Evolutionary conservation across 2,113 vertebrate species (phyloP).

Genomic region (Chloropsis cyanopogon): DNA sequence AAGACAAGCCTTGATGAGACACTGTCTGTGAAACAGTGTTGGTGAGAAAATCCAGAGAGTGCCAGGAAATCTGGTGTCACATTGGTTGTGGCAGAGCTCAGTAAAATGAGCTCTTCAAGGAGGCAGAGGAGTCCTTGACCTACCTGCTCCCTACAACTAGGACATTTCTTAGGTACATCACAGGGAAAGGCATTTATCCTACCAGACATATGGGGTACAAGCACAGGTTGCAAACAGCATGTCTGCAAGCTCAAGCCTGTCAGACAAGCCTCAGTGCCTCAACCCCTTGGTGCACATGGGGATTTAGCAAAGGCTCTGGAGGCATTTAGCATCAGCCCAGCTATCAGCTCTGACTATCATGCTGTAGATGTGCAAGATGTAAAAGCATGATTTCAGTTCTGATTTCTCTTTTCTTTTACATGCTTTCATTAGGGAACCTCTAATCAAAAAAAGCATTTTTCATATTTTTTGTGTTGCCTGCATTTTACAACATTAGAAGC

Average conservation of each 20-base stretch:
- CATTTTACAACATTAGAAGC: not conserved
- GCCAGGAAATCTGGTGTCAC: not conserved
- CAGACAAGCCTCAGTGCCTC: not conserved
- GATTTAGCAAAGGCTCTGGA: not conserved
- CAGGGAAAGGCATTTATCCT: not conserved
- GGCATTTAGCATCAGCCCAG: not conserved
- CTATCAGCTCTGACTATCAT: not conserved
- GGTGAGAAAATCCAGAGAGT: not conserved
- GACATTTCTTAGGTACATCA: not conserved
- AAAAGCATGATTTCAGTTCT: constrained; percentile 11
- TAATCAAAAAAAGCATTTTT: constrained; percentile 22
- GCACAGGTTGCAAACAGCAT: not conserved
- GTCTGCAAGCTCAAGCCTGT: not conserved
- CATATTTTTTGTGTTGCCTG: not conserved
- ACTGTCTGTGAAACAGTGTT: not conserved
- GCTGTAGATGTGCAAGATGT: not conserved
- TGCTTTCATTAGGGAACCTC: constrained; percentile 26
- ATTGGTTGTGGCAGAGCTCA: not conserved
- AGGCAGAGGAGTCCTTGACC: not conserved
- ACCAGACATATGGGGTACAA: not conserved
- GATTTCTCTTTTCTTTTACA: not conserved
- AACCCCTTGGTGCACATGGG: not conserved
- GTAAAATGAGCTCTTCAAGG: not conserved
- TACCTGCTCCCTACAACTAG: not conserved
- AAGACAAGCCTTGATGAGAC: not conserved